Evolutionary conservation across 2,888 invertebrate species (phyloP), one percentile per base, ranked within the genome.

Genomic region (Heliconius erato): DNA sequence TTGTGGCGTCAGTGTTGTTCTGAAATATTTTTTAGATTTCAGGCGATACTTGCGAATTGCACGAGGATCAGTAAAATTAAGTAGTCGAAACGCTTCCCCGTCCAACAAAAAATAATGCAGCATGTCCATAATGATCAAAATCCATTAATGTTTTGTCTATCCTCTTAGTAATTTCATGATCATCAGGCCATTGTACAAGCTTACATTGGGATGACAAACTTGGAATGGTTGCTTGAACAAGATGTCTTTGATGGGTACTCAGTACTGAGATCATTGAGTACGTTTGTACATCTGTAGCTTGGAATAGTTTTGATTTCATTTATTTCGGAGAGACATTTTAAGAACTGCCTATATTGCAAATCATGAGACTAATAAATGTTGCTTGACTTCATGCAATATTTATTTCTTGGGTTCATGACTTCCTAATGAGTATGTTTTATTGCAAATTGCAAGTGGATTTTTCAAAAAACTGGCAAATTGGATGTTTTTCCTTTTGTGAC

Each of bases 51-150:
- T 86, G 79, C 67, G 84, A 83, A 69, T 79, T 80, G 79, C 82
- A 63, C 79, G 83, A 74, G 86, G 86, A 81, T 88, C 87, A 74
- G 80, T 74, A 35, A 87, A 86, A 86, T 88, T 84, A 63, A 86
- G 84, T 83, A 84, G 74, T 28, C 78, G 83, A 76, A 87, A 85
- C 84, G 86, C 86, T 84, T 87, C 86, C 77, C 87, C 86, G 86
- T 86, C 87, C 68, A 89, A 86, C 79, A 88, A 85, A 82, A 83
- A 80, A 84, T 89, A 89, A 35, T 87, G 88, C 81, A 88, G 84
- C 88, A 89, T 88, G 82, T 89, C 88, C 26, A 88, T 88, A 83
- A 89, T 88, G 83, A 89, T 80, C 19, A 76, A 19, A 54, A 32
- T 80, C 69, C 54, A 80, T 76, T 32, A 80, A 76, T 12, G 63